Conservation (phyloP, 2,797 vertebrate species). For the Otolemur crassicaudatus region DNA sequence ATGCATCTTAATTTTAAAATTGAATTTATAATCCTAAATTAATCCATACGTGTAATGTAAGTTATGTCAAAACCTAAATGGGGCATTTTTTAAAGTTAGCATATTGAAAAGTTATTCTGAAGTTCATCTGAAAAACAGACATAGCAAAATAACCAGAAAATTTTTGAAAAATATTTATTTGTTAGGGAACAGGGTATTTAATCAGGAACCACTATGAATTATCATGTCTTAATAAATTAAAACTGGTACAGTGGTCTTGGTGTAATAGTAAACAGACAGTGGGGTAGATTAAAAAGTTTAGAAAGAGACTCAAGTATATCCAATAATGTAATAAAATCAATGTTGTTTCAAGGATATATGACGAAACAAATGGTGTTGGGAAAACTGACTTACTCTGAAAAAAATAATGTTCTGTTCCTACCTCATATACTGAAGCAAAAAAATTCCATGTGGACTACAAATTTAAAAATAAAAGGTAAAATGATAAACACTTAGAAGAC, state of each 20-base stretch:
- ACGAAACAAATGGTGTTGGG: neutral
- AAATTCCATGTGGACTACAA: constrained; percentile 22
- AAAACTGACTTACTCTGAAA: constrained; percentile 26
- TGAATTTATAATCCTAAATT: constrained; percentile 3
- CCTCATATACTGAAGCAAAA: constrained; percentile 1
- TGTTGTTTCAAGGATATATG: neutral
- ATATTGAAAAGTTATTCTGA: constrained; percentile 28
- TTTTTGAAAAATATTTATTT: neutral
- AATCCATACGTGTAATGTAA: neutral
- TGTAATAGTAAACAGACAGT: neutral
- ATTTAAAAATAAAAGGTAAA: constrained; percentile 39
- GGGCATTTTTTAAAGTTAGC: neutral
- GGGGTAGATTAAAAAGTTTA: neutral
- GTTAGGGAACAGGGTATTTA: neutral
- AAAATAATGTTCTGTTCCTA: constrained; percentile 10
- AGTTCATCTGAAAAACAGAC: neutral
- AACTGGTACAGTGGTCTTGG: neutral
- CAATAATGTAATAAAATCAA: neutral
- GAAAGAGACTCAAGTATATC: neutral
- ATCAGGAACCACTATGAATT: constrained; percentile 5
- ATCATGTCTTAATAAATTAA: constrained; percentile 25
- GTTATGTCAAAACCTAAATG: constrained; percentile 54
- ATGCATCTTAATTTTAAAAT: constrained; percentile 34
- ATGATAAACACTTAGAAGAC: neutral
- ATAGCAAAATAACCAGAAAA: neutral